phyloP scores from a whole-genome alignment of 2,888 invertebrate genomes.

The Suillia variegata region DNA sequence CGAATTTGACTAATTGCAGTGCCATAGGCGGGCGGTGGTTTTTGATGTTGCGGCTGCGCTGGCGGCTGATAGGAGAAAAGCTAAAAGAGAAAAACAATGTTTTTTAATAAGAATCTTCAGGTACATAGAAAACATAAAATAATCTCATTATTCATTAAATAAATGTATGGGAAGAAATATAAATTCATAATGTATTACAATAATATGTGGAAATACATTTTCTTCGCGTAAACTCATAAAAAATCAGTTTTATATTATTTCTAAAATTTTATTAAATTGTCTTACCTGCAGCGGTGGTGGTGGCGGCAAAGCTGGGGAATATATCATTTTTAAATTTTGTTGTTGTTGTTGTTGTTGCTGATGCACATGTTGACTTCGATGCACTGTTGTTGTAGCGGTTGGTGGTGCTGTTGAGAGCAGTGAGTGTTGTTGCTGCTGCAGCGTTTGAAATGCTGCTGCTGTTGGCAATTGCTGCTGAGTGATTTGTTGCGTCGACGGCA shows the following conservation, averaged over 20 bases:
- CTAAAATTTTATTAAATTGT: neutral
- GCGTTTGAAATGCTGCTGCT: constrained; percentile 26
- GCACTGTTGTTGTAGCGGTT: constrained; percentile 36
- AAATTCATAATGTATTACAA: no score
- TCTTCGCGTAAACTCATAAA: no score
- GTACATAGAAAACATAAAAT: neutral
- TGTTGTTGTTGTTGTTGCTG: constrained; percentile 34
- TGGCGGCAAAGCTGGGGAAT: constrained; percentile 45
- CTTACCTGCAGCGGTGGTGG: constrained; percentile 55
- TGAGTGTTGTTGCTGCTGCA: constrained; percentile 31
- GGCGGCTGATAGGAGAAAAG: constrained; percentile 51
- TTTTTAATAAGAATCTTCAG: neutral
- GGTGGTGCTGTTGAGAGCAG: constrained; percentile 30
- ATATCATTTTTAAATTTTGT: constrained; percentile 46
- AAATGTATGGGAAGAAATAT: no score
- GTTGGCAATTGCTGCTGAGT: constrained; percentile 3
- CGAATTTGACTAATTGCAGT: constrained; percentile 61
- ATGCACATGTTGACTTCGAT: constrained; percentile 24
- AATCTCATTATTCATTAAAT: neutral
- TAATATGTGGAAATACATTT: no score
- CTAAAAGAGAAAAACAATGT: constrained; percentile 30
- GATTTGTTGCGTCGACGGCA: constrained; percentile 5
- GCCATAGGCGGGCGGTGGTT: constrained; percentile 61
- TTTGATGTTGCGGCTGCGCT: constrained; percentile 51
- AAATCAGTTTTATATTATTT: neutral